Percentiles rank a stretch among this genome's conserved stretches.
These are phyloP conservation scores for Poeciliopsis infans DNA, from an alignment of 2,797 vertebrate genomes.

Conservation along the genomic window DNA sequence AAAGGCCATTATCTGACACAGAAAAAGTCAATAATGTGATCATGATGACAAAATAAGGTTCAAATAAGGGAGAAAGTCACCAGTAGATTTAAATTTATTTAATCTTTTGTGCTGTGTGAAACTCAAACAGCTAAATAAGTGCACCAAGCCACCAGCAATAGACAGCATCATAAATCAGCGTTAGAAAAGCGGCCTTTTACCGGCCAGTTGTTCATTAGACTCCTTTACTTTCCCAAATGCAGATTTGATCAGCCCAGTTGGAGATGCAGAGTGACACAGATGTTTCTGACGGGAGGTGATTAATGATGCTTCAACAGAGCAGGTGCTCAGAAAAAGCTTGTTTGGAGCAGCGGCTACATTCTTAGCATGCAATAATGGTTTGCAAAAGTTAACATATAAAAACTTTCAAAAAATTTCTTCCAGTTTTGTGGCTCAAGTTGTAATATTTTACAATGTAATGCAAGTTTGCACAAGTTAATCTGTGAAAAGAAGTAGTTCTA, in stretches of 20 bases:
- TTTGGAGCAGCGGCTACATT: conserved; percentile 40
- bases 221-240: conserved; percentile 28
- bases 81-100: conserved; percentile 42
- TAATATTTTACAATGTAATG: background rate
- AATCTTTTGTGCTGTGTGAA: conserved; percentile 32
- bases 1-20: conserved; percentile 52
- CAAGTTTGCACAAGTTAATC: background rate
- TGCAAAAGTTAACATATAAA: conserved; percentile 25
- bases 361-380: conserved; percentile 1
- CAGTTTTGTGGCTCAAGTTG: background rate
- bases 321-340: conserved; percentile 54
- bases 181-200: conserved; percentile 57
- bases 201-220: conserved; percentile 58
- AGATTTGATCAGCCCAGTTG: conserved; percentile 69
- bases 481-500: background rate
- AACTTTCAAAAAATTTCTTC: background rate
- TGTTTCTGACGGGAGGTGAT: conserved; percentile 67
- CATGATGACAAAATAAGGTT: conserved; percentile 57
- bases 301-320: conserved; percentile 65
- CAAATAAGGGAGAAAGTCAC: conserved; percentile 52
- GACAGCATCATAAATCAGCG: conserved; percentile 70
- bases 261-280: conserved; percentile 62
- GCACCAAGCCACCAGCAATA: conserved; percentile 30
- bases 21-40: conserved; percentile 56
- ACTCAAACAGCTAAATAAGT: conserved; percentile 43